Base-by-base conservation (phyloP, 2,113 vertebrate species). In the Corythoichthys intestinalis region DNA sequence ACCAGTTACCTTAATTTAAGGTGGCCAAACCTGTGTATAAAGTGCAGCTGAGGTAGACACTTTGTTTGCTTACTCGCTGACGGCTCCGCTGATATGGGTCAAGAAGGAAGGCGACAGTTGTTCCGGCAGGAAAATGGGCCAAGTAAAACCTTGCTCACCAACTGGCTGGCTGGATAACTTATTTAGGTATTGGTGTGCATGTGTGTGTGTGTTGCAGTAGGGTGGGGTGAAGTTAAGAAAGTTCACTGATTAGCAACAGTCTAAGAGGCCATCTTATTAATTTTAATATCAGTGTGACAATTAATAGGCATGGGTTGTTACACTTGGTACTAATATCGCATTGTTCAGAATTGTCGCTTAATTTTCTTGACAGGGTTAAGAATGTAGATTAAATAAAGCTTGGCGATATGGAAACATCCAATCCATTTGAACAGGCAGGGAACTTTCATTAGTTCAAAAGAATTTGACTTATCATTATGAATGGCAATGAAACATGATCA, bases 51-150 rank as follows among this genome's bases (percentile, higher is more conserved):
- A 61, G 67, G 62, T 5, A 5, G n/a, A 15, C 28, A 13, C 12
- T 61, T 61, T 85, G 78, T 88, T 87, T 84, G 79, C 83, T 72
- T 71, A 78, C 49, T 78, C 52, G 56, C 67, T 69, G 71, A 81
- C 61, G 65, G 80, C 72, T 79, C 65, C 68, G 60, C 72, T 77
- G 82, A 90, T 89, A 85, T 47, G 52, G 69, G 73, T 72, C 73
- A 83, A 81, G 70, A 64, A 89, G 87, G 87, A 89, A 88, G 85
- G 87, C 81, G 81, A 82, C 86, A 85, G 86, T 87, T 76, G 72
- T 85, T 90, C 76, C 73, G 74, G 74, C 64, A 83, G 70, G 69
- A 81, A 73, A 28, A 12, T 35, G 59, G 62, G 83, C 80, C 84
- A 87, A 87, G 76, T 71, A 73, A 83, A 85, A 79, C 82, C 81